These are phyloP conservation scores for Manacus vitellinus DNA, from an alignment of 2,113 vertebrate genomes.

Conservation along the genomic window DNA sequence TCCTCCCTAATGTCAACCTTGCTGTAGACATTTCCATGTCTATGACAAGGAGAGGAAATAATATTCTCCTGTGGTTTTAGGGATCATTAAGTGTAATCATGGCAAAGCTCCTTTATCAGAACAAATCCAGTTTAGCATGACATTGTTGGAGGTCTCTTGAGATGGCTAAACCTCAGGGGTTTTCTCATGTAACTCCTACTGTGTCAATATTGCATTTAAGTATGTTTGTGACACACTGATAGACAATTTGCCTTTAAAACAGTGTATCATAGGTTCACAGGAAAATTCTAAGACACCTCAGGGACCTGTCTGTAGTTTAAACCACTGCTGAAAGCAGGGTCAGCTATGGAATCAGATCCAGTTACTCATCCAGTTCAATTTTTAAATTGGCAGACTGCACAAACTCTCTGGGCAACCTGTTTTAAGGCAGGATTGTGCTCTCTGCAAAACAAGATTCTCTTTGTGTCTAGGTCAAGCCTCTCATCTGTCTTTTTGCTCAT, in stretches of 20 bases:
- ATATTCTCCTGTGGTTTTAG: conserved; percentile 8
- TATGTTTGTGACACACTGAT: background rate
- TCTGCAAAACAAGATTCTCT: background rate
- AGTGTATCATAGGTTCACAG: background rate
- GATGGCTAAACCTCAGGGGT: conserved; percentile 7
- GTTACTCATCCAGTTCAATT: background rate
- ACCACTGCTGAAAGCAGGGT: background rate
- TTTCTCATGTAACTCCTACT: background rate
- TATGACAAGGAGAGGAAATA: conserved; percentile 16
- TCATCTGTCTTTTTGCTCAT: background rate
- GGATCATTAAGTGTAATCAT: conserved; percentile 46
- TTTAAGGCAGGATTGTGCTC: background rate
- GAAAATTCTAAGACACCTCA: background rate
- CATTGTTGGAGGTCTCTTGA: conserved; percentile 12
- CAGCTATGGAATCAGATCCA: background rate
- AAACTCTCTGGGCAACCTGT: background rate
- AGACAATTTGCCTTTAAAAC: background rate
- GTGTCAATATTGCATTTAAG: background rate
- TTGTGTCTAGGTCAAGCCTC: background rate
- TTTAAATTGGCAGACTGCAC: background rate
- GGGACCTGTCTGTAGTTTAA: background rate
- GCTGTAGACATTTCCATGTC: background rate
- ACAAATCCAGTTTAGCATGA: conserved; percentile 37
- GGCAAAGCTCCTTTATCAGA: conserved; percentile 28
- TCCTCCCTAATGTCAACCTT: background rate